Base-by-base conservation (phyloP, 2,113 vertebrate species). In the Tachycineta bicolor region DNA sequence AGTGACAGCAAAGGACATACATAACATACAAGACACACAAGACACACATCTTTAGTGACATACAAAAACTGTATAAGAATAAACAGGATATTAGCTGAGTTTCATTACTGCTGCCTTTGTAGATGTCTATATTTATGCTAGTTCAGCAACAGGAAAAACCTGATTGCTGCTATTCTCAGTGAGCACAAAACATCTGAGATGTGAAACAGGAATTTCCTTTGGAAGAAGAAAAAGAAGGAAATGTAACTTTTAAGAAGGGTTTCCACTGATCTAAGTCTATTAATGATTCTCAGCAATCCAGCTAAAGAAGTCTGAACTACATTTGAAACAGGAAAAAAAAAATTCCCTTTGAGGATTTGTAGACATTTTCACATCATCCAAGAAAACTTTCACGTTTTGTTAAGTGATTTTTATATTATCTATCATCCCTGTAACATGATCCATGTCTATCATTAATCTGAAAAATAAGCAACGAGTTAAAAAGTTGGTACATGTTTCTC, bases 1-100 rank as follows among this genome's bases (percentile, higher is more conserved):
- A 87, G 79, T 90, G 73, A 96, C 88, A 96, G 85, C 79, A 93
- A 87, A 96, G 64, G 68, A 93, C 59, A 28, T 39, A 60, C 16
- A 60, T 31, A 55, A 55, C 53, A 55, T 55, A 53, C 52, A 55
- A 31, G 29, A 55, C 53, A 53, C 31, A 31, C 52, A 55, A 60
- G 24, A 39, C 59, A 39, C 39, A 39, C 80, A 70, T 70, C 77
- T 94, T 90, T 92, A 87, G 82, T 89, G 80, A 94, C 88, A 56
- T 64, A 93, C 79, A 92, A 94, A 94, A 94, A 64, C 76, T 81
- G 52, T 71, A 60, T 75, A 83, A 81, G 79, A 88, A 94, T 90
- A 94, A 96, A 96, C 83, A 92, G 85, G 85, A 88, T 95, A 96
- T 96, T 93, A 97, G 68, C 68, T 53, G 88, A 90, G 73, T 89